Evolutionary conservation across 2,888 invertebrate species (phyloP).

Genomic region (Pyrochroa serraticornis): DNA sequence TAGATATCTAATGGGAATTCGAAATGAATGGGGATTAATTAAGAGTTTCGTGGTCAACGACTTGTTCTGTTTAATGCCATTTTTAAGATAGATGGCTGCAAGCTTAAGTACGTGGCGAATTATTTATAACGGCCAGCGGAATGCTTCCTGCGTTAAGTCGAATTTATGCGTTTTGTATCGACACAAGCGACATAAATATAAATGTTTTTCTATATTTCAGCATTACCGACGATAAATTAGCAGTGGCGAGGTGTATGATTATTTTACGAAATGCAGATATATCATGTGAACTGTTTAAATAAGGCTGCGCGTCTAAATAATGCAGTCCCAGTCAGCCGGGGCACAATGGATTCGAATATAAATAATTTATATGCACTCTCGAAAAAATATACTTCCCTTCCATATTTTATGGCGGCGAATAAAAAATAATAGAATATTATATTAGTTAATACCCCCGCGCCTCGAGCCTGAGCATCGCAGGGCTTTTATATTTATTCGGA

Average conservation of each 20-base stretch:
- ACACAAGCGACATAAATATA: constrained; percentile 47
- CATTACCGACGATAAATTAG: constrained; percentile 50
- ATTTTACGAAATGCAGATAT: constrained; percentile 50
- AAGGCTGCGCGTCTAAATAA: constrained; percentile 48
- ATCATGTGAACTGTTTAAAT: constrained; percentile 49
- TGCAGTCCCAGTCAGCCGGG: constrained; percentile 47
- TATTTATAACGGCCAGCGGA: too few relatives aligned
- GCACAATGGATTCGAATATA: constrained; percentile 57
- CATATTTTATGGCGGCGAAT: constrained; percentile 50
- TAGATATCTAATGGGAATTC: constrained; percentile 7
- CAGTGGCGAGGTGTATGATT: constrained; percentile 46
- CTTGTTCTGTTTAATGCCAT: too few relatives aligned
- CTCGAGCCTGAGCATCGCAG: constrained; percentile 45
- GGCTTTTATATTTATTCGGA: constrained; percentile 58
- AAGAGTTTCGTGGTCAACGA: too few relatives aligned
- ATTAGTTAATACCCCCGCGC: constrained; percentile 57
- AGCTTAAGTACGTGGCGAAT: too few relatives aligned
- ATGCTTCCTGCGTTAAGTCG: too few relatives aligned
- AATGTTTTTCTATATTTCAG: constrained; percentile 50
- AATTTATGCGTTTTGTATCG: constrained; percentile 28
- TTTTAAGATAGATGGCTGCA: too few relatives aligned
- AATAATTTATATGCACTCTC: constrained; percentile 56
- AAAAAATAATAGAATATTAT: constrained; percentile 61
- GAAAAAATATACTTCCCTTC: constrained; percentile 57
- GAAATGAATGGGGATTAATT: too few relatives aligned